Base-by-base conservation (phyloP, 2,113 vertebrate species). In the Grus americana region DNA sequence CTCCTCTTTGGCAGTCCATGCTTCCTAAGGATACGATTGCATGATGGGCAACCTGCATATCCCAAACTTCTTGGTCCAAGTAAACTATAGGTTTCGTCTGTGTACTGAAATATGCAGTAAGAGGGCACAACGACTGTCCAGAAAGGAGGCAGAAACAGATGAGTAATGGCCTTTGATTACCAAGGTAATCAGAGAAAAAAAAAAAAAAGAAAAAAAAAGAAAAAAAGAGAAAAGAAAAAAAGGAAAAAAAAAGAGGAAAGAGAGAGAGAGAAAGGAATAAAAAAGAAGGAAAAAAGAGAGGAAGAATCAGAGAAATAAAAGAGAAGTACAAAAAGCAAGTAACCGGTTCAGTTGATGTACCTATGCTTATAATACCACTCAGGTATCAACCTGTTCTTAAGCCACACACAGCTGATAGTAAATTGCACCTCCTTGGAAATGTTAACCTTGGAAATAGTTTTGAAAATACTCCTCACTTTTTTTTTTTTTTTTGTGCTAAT, bases 171-270 rank as follows among this genome's bases (percentile, higher is more conserved):
- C 20, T 38, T 80, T 63, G 47, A 54, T 54, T 59, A 38, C 38
- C 15, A 38, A 8, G 6, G 26, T n/a, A 62, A 92, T 75, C 24
- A 63, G 27, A 26, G 38, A 42, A 50, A 23, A 19, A 14, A 12
- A 36, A 2, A 26, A 2, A 12, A 11, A 5, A 5, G 10, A 27
- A 21, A 32, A 8, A 2, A 22, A 27, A 8, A 34, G 6, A 29
- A 8, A 57, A 16, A 50, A 17, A 18, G 11, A n/a, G 16, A 5
- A 4, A 6, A 58, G 15, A 11, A 23, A 63, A 70, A 50, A 10
- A 42, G 1, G 52, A 54, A 54, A 27, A 26, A 2, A 4, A 5
- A 58, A 38, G 38, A 38, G 38, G 38, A 38, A 8, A 57, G 14
- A 18, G 11, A n/a, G 10, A n/a, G 16, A 5, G 10, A n/a, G 16